Evolutionary conservation across 2,113 vertebrate genomes (phyloP).

Genomic region (Strix aluco): DNA sequence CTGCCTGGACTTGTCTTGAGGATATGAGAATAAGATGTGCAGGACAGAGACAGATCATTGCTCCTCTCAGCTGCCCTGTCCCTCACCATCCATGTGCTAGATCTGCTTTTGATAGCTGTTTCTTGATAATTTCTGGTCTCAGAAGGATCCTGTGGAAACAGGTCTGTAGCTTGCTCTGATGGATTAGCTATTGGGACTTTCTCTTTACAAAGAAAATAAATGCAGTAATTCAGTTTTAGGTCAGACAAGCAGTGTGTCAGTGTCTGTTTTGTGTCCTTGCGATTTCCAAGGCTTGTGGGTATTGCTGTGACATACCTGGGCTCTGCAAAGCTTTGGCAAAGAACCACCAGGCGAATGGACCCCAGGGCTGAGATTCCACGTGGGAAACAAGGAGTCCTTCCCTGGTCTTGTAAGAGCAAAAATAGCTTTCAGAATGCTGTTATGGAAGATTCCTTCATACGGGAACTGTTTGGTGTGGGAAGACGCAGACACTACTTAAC

Average conservation of each 20-base stretch:
- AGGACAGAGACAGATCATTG: neutral
- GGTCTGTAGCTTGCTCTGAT: neutral
- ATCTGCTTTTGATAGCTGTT: neutral
- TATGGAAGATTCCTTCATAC: neutral
- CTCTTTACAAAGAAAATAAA: neutral
- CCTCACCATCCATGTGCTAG: neutral
- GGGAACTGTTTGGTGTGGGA: neutral
- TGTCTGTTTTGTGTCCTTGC: accelerated
- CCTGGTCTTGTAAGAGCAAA: neutral
- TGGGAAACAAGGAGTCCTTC: neutral
- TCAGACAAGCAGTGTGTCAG: neutral
- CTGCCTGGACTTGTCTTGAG: neutral
- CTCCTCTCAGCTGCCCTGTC: neutral
- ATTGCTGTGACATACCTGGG: neutral
- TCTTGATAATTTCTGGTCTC: neutral
- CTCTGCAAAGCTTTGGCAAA: neutral
- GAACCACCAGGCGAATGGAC: neutral
- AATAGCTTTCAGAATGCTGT: neutral
- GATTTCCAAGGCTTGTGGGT: neutral
- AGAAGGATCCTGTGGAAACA: neutral
- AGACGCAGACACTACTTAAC: neutral
- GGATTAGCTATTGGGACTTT: neutral
- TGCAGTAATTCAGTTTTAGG: neutral
- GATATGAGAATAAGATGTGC: neutral
- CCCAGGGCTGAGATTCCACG: accelerated